These are phyloP conservation scores for Callyntrura guangdongensis DNA, from an alignment of 2,888 invertebrate species.

Conservation along the genomic window DNA sequence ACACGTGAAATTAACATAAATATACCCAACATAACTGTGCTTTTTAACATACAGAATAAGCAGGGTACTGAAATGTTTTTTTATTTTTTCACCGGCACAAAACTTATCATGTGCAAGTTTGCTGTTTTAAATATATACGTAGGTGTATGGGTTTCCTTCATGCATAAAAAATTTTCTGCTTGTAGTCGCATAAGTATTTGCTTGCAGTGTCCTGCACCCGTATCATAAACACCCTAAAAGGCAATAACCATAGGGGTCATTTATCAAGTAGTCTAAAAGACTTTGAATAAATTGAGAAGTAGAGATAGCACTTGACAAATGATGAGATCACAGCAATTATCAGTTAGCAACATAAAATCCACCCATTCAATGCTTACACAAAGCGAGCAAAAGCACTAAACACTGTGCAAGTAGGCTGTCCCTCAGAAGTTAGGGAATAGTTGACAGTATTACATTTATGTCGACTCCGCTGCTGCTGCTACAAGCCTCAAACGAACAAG, in stretches of 20 bases:
- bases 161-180: too few species aligned
- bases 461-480: not conserved
- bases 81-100: too few species aligned
- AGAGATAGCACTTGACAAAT: conserved; percentile 65
- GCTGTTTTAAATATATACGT: too few species aligned
- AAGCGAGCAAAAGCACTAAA: not conserved
- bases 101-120: too few species aligned
- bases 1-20: too few species aligned
- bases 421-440: not conserved
- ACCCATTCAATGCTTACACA: not conserved
- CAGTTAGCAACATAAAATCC: conserved; percentile 55
- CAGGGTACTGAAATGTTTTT: too few species aligned
- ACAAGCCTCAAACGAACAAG: not conserved
- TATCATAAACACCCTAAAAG: too few species aligned
- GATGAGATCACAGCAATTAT: conserved; percentile 63
- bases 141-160: too few species aligned
- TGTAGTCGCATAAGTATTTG: not conserved
- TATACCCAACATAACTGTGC: too few species aligned
- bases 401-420: not conserved
- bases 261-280: conserved; percentile 56
- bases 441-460: conserved; percentile 8
- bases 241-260: conserved; percentile 27
- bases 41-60: too few species aligned
- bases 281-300: conserved; percentile 59
- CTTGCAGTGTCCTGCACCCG: not conserved